phyloP scores from a whole-genome alignment of 2,797 vertebrate species.

The Chloroceryle inda region DNA sequence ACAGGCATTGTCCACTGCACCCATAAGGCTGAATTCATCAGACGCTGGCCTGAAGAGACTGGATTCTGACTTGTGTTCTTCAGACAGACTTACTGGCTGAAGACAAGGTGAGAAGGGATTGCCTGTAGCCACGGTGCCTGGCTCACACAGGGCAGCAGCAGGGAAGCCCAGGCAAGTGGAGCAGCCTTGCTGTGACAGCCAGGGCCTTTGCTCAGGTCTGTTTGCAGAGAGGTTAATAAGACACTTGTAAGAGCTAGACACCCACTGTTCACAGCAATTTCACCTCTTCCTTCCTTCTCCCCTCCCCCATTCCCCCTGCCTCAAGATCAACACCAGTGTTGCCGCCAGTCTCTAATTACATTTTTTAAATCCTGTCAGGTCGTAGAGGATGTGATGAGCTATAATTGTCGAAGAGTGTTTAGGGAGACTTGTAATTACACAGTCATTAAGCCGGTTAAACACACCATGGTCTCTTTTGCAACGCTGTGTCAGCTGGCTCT shows the following conservation, averaged over 20 bases:
- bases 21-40: accelerated
- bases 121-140: accelerated
- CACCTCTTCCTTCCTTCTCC: not conserved
- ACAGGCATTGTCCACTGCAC: not conserved
- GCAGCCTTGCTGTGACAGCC: not conserved
- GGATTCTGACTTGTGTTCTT: accelerated
- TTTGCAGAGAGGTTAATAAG: not conserved
- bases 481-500: not conserved
- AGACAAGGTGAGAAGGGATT: not conserved
- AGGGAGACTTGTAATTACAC: conserved; percentile 54
- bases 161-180: accelerated
- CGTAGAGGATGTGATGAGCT: conserved; percentile 5
- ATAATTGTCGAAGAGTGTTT: conserved; percentile 33
- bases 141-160: accelerated
- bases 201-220: not conserved
- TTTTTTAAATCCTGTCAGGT: conserved; percentile 53
- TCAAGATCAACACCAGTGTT: not conserved
- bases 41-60: not conserved
- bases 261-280: not conserved
- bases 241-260: not conserved
- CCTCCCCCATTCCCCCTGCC: not conserved
- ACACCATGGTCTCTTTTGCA: conserved; percentile 20
- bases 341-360: conserved; percentile 25
- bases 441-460: conserved; percentile 59
- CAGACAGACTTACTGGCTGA: not conserved